These are phyloP conservation scores for Rhodinocichla rosea DNA, from an alignment of 2,113 vertebrate species.

Conservation along the genomic window DNA sequence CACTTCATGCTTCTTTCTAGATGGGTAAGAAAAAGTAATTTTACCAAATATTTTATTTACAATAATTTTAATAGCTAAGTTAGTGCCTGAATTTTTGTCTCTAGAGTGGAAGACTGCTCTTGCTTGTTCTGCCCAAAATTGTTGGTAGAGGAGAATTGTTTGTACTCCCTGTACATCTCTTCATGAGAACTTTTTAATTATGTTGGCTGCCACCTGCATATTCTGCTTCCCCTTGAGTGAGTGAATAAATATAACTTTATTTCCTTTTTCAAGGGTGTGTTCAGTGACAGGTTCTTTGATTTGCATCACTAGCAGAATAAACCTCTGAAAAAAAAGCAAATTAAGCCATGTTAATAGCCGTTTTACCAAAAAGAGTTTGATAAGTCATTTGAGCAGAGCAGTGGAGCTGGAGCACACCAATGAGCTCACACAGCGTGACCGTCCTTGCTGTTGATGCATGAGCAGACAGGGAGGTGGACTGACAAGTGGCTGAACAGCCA, in stretches of 20 bases:
- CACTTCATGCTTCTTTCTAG: neutral
- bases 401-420: neutral
- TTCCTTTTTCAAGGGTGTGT: neutral
- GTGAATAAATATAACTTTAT: neutral
- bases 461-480: neutral
- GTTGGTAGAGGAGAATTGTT: neutral
- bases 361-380: neutral
- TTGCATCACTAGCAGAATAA: neutral
- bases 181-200: neutral
- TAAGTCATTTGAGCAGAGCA: neutral
- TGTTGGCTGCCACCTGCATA: neutral
- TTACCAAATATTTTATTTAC: neutral
- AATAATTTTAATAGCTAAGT: neutral
- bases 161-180: neutral
- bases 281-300: neutral
- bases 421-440: neutral
- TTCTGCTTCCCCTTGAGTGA: neutral
- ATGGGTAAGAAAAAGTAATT: neutral
- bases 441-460: neutral
- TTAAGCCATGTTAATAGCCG: neutral
- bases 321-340: neutral
- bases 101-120: neutral
- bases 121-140: neutral
- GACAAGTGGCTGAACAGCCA: neutral
- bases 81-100: neutral